Conservation (phyloP, 2,113 vertebrate species). For the Spheniscus mendiculus region DNA sequence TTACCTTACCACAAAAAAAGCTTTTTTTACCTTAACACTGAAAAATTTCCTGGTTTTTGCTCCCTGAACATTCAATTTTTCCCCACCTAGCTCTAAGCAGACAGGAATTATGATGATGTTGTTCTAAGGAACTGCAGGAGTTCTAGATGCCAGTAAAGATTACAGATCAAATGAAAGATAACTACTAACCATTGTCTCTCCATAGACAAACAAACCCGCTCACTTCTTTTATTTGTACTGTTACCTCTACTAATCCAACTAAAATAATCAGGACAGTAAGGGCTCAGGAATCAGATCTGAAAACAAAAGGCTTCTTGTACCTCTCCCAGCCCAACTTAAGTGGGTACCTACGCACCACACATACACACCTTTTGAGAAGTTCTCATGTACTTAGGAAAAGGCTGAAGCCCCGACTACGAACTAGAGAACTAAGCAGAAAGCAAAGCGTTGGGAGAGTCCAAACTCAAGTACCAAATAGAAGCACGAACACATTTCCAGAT, state of each 20-base stretch:
- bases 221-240: slow-evolving; percentile 59
- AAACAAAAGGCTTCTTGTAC: slow-evolving; percentile 10
- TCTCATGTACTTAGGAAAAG: background rate
- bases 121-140: slow-evolving; percentile 58
- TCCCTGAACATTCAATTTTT: slow-evolving; percentile 2
- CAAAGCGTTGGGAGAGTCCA: background rate
- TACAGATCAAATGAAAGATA: slow-evolving; percentile 63
- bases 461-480: background rate
- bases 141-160: slow-evolving; percentile 70
- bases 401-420: background rate
- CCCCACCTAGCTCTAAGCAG: background rate
- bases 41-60: background rate
- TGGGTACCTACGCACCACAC: fast-evolving
- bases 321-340: background rate
- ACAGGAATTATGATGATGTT: slow-evolving; percentile 55
- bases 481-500: background rate
- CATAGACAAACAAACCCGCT: slow-evolving; percentile 66
- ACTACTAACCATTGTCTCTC: slow-evolving; percentile 50
- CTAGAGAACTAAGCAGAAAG: background rate
- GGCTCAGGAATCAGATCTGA: background rate
- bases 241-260: slow-evolving; percentile 58
- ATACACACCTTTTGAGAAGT: background rate
- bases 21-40: background rate
- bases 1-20: background rate
- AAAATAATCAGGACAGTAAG: slow-evolving; percentile 20